Conservation (phyloP, 2,113 vertebrate species). For the Columbina picui region DNA sequence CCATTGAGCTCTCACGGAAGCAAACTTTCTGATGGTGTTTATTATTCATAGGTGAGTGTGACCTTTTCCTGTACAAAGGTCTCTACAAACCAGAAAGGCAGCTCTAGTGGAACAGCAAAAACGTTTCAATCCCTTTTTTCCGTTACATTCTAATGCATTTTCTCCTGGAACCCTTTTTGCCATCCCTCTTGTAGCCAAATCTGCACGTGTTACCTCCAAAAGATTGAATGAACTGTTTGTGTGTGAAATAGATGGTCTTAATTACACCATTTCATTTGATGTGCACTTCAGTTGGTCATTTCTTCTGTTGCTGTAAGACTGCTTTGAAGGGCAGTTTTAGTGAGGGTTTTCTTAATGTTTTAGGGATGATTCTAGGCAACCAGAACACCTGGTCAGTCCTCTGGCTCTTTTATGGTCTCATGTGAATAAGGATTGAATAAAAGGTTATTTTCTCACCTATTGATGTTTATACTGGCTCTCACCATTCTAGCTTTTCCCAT, state of each 20-base stretch:
- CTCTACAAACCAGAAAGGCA: not conserved
- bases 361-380: not conserved
- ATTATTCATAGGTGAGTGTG: not conserved
- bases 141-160: not conserved
- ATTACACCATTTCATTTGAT: not conserved
- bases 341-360: not conserved
- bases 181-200: not conserved
- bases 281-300: not conserved
- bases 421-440: not conserved
- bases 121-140: not conserved
- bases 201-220: not conserved
- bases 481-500: not conserved
- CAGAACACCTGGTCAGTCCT: not conserved
- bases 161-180: not conserved
- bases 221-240: not conserved
- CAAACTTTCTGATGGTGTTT: not conserved
- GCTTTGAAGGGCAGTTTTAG: not conserved
- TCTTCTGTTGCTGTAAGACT: not conserved
- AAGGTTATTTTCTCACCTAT: not conserved
- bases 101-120: not conserved
- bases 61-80: not conserved
- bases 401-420: not conserved
- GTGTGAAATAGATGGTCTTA: not conserved
- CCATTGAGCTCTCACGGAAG: rapidly evolving
- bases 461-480: not conserved